phyloP scores from a whole-genome alignment of 2,113 vertebrate species.

The Lanius ludovicianus region DNA sequence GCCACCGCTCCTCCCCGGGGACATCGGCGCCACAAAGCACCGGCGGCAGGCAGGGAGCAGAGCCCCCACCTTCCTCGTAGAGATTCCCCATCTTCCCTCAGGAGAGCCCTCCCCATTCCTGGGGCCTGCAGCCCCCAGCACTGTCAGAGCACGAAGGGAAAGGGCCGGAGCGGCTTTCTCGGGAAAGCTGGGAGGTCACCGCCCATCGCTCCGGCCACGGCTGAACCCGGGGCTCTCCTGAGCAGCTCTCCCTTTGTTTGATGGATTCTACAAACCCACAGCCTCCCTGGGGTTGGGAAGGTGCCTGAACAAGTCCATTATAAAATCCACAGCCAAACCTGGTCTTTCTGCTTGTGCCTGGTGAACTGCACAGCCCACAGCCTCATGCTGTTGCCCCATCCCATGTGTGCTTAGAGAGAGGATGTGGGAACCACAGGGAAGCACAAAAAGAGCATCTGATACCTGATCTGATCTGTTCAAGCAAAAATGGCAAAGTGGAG shows the following conservation, averaged over 20 bases:
- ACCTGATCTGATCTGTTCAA: not conserved
- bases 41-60: not conserved
- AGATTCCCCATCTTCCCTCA: not conserved
- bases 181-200: not conserved
- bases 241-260: not conserved
- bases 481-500: not conserved
- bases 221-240: not conserved
- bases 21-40: not conserved
- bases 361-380: accelerated
- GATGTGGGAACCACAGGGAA: not conserved
- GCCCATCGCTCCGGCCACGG: accelerated
- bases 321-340: not conserved
- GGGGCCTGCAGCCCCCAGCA: not conserved
- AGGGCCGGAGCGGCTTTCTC: accelerated
- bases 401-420: accelerated
- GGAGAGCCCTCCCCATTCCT: not conserved
- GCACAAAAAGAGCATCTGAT: not conserved
- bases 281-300: not conserved
- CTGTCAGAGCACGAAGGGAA: not conserved
- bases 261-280: not conserved
- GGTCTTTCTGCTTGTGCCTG: not conserved
- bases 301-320: not conserved
- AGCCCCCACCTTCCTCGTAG: not conserved
- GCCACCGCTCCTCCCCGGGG: slow-evolving; percentile 9
- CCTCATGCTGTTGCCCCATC: not conserved